Conservation (phyloP, 2,113 vertebrate genomes). For the Microcebus tavaratra region DNA sequence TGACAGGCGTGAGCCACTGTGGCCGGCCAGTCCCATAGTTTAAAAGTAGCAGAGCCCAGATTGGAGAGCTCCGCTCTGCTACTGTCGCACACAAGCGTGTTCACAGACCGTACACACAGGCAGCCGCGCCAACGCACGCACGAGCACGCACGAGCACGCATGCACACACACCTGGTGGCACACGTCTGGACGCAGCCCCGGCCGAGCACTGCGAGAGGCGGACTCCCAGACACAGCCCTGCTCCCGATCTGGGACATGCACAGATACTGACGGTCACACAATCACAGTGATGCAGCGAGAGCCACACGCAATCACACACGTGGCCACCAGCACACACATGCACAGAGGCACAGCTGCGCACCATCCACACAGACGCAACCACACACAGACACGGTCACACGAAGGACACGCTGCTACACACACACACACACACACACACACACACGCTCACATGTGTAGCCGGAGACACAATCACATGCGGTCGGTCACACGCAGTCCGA, state of each 20-base stretch:
- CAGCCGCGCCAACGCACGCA: not conserved
- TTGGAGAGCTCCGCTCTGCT: not conserved
- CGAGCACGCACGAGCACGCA: not conserved
- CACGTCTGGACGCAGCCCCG: not conserved
- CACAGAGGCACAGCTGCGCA: not conserved
- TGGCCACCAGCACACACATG: not conserved
- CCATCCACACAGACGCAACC: not conserved
- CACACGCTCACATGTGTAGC: not conserved
- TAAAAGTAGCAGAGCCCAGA: not conserved
- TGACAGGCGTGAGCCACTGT: no score
- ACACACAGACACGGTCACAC: not conserved
- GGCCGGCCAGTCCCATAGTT: no score
- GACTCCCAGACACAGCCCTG: not conserved
- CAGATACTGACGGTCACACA: no score
- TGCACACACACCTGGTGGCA: not conserved
- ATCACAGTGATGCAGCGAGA: not conserved
- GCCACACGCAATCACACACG: not conserved
- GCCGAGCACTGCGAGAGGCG: fast-evolving
- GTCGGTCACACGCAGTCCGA: not conserved
- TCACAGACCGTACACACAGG: not conserved
- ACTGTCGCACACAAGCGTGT: fast-evolving
- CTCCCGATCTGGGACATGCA: not conserved
- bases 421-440: no score
- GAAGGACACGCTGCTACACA: not conserved
- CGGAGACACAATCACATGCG: not conserved